Evolutionary conservation across 2,797 vertebrate species (phyloP).

Genomic region (Eulemur mongoz): DNA sequence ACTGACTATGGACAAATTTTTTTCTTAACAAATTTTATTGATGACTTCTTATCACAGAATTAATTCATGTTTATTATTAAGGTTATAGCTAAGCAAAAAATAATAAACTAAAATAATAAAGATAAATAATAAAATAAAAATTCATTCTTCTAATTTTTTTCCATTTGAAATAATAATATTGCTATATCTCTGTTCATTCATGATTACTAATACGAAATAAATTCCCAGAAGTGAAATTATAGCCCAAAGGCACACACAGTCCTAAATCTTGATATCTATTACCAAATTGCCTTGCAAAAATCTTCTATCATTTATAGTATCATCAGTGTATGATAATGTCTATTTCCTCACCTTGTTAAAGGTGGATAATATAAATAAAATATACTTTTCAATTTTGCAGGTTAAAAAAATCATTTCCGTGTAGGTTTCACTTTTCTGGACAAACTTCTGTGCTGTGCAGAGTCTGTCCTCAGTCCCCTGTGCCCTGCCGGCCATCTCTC

Average conservation of each 20-base stretch:
- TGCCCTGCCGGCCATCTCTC: too few relatives aligned
- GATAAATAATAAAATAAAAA: neutral
- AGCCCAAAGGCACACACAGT: neutral
- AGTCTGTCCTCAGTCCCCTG: neutral
- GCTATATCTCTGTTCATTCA: neutral
- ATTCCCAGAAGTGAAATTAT: slow-evolving; percentile 17
- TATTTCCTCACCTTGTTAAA: neutral
- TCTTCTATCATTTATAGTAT: neutral
- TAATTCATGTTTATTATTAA: neutral
- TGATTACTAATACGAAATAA: neutral
- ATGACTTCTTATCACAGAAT: neutral
- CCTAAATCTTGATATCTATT: neutral
- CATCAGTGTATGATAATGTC: neutral
- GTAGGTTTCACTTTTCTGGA: neutral
- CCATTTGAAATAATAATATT: slow-evolving; percentile 5
- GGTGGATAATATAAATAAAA: neutral
- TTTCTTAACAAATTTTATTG: neutral
- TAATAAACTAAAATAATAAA: neutral
- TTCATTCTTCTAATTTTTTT: neutral
- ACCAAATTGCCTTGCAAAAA: neutral
- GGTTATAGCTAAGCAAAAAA: neutral
- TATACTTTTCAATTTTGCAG: neutral
- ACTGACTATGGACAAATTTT: neutral
- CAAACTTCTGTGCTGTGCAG: neutral
- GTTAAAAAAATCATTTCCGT: neutral